Conservation (phyloP, 1,140 invertebrate species). For the Drosophila neocordata region DNA sequence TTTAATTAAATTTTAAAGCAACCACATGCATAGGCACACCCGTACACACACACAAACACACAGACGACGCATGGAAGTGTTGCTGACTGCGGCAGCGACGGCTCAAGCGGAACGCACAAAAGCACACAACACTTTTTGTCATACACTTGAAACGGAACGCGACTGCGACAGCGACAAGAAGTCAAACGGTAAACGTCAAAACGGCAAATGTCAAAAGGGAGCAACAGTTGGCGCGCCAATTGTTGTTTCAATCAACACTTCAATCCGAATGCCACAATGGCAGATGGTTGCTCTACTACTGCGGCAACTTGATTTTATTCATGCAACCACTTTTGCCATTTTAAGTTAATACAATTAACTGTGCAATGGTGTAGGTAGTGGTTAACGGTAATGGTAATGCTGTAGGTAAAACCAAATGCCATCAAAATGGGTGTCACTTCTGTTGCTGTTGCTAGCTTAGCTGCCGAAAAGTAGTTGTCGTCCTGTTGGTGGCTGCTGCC, state of each 20-base stretch:
- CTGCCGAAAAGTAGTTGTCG: constrained; percentile 79
- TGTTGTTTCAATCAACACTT: constrained; percentile 72
- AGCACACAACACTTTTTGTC: constrained; percentile 67
- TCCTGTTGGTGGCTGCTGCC: constrained; percentile 82
- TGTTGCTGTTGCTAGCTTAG: constrained; percentile 20
- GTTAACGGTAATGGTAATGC: not conserved
- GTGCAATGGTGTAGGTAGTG: constrained; percentile 15
- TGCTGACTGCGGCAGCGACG: not conserved
- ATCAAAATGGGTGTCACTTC: constrained; percentile 23
- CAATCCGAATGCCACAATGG: constrained; percentile 38
- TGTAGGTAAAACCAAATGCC: not conserved
- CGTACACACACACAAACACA: constrained; percentile 15
- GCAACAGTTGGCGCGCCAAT: constrained; percentile 80
- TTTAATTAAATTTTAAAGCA: constrained; percentile 66
- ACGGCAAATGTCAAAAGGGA: constrained; percentile 43
- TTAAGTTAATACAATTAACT: constrained; percentile 58
- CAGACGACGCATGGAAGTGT: not conserved
- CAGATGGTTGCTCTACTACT: constrained; percentile 11
- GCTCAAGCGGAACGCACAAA: constrained; percentile 50
- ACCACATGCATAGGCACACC: constrained; percentile 13
- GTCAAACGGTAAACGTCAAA: constrained; percentile 2
- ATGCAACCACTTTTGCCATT: constrained; percentile 46
- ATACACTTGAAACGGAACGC: constrained; percentile 41
- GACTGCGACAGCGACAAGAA: not conserved
- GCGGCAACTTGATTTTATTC: constrained; percentile 41